These are phyloP conservation scores for Sialis fuliginosa DNA, from an alignment of 2,888 invertebrate genomes.

Conservation along the genomic window DNA sequence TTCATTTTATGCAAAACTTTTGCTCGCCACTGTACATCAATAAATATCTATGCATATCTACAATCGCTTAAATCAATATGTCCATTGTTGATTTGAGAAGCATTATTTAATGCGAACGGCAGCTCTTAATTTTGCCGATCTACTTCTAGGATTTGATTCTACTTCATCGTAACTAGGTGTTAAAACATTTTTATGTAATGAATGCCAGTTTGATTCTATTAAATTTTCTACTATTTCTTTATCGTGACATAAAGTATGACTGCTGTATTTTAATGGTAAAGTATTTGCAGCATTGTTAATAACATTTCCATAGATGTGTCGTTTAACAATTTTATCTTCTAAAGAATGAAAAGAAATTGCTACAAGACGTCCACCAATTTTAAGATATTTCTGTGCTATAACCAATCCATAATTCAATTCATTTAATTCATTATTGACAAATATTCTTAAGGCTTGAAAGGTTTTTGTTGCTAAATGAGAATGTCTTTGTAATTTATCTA, in stretches of 20 bases:
- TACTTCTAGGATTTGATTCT: conserved; percentile 59
- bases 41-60: no score
- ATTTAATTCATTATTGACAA: conserved; percentile 91
- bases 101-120: conserved; percentile 49
- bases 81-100: no score
- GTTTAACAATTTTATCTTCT: conserved; percentile 85
- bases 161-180: conserved; percentile 58
- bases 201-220: conserved; percentile 53
- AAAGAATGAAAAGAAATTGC: conserved; percentile 83
- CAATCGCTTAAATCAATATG: no score
- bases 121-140: conserved; percentile 78
- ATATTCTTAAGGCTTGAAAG: conserved; percentile 85
- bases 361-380: conserved; percentile 58
- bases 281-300: conserved; percentile 53
- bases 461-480: conserved; percentile 79
- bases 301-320: conserved; percentile 66
- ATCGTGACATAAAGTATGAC: conserved; percentile 39
- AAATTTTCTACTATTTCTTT: conserved; percentile 40
- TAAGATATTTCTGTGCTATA: conserved; percentile 57
- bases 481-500: conserved; percentile 57
- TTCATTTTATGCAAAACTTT: no score
- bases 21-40: no score
- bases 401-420: conserved; percentile 81
- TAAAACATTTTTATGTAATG: conserved; percentile 64
- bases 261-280: conserved; percentile 52